Evolutionary conservation across 1,140 invertebrate genomes (phyloP).

Genomic region (Schlechtendalia chinensis): DNA sequence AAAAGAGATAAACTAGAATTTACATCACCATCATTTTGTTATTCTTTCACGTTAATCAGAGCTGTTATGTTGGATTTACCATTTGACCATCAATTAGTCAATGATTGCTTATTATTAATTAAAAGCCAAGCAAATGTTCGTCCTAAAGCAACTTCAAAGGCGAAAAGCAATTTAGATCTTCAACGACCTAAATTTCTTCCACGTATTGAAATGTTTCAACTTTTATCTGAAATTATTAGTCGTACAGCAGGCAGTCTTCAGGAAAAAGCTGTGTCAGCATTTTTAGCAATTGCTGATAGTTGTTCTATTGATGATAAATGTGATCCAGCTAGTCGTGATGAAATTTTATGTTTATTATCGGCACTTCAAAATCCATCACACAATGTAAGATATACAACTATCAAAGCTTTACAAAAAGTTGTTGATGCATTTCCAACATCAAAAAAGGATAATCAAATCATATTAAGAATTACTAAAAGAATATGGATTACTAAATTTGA

Average conservation of each 20-base stretch:
- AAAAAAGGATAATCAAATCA: constrained; percentile 62
- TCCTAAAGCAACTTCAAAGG: constrained; percentile 43
- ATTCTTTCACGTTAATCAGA: constrained; percentile 77
- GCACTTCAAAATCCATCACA: constrained; percentile 70
- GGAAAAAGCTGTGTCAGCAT: constrained; percentile 70
- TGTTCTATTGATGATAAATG: constrained; percentile 66
- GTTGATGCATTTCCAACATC: constrained; percentile 65
- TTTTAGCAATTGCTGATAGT: constrained; percentile 74
- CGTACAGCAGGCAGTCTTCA: constrained; percentile 66
- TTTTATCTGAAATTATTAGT: constrained; percentile 79
- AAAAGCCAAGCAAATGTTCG: constrained; percentile 63
- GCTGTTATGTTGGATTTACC: constrained; percentile 62
- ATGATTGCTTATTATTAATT: constrained; percentile 69
- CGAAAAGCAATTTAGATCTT: constrained; percentile 42
- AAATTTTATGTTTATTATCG: constrained; percentile 73
- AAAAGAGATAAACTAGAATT: constrained; percentile 56
- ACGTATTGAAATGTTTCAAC: constrained; percentile 73
- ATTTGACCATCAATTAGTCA: constrained; percentile 63
- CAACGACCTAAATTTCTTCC: constrained; percentile 77
- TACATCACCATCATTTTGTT: constrained; percentile 75
- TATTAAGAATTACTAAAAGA: constrained; percentile 66
- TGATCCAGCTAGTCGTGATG: constrained; percentile 65
- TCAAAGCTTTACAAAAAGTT: constrained; percentile 61
- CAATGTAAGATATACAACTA: constrained; percentile 76
- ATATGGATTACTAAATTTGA: constrained; percentile 80